Base-by-base conservation (phyloP, 2,888 invertebrate genomes). In the Parascotia fuliginaria region DNA sequence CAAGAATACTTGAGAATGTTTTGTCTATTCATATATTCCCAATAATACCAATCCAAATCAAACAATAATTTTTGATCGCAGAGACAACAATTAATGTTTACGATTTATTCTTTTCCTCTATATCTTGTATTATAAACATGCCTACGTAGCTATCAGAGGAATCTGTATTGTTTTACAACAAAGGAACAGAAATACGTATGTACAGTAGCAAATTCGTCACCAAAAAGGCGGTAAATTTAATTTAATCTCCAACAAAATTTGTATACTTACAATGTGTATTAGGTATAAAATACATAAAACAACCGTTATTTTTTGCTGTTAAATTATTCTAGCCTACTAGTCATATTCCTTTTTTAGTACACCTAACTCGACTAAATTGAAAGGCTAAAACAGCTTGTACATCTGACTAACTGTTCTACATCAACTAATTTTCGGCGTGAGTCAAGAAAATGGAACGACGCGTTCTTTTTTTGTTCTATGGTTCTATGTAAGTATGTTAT, bases 351-450 rank as follows among this genome's bases (percentile, higher is more conserved):
- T 19, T 7, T 38, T 32, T 12, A n/a, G n/a, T n/a, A n/a, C n/a
- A n/a, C n/a, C n/a, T n/a, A 15, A 37, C 34, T 24, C 29, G 9
- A 5, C 16, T 12, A 34, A 44, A 43, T 43, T 46, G 59, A 27
- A 5, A 51, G 39, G 46, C 58, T 42, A 49, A 32, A 32, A 49
- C 48, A 33, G n/a, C n/a, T n/a, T n/a, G n/a, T n/a, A n/a, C n/a
- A n/a, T n/a, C n/a, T n/a, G n/a, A n/a, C n/a, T n/a, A n/a, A n/a
- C n/a, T 49, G 53, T 6, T 43, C 67, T 34, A 67, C 39, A 46
- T 59, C 28, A 22, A 9, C 45, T 47, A 33, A 43, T 53, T 60
- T 40, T 9, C 28, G 32, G n/a, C 33, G 11, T 34, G 24, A 60
- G 36, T 51, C 39, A 54, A 40, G 39, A 45, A 51, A 32, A 40